Base-by-base conservation (phyloP, 2,797 vertebrate genomes). In the Sciurus vulgaris region DNA sequence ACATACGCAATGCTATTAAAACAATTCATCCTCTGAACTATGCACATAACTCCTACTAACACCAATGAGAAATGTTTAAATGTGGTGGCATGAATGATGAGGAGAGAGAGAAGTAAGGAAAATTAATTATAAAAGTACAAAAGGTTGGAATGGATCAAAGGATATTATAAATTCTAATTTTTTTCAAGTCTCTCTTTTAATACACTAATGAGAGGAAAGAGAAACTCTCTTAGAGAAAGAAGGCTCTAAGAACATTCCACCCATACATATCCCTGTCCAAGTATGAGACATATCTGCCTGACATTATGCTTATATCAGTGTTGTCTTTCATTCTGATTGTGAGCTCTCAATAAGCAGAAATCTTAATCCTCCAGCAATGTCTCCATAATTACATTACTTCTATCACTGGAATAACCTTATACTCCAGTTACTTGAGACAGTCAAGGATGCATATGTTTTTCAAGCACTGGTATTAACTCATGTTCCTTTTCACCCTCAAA, bases 101-200 rank as follows among this genome's bases (percentile, higher is more conserved):
- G 86, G 69, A 78, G 28, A 77, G 30, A 93, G 18, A 94, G 13
- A 94, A 88, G 28, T 51, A 88, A 92, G 15, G 44, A 91, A 97
- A 96, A 93, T 89, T 95, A 96, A 95, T 97, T 96, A 97, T 4
- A 92, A 59, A 72, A 89, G 22, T 26, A 86, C 56, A 74, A 92
- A 93, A 95, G 67, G 70, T 18, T 90, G 38, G 20, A 96, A 79
- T 88, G 69, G 54, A 93, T 87, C 78, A 91, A 93, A 94, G 81
- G 30, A 26, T 86, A 76, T 38, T 94, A 96, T 76, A 94, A 93
- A 85, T 56, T 79, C 73, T 35, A 93, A 84, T 74, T 49, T 4
- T 86, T 92, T 94, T n/a, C 33, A 63, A 9, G 30, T 65, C 67
- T 94, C 30, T 89, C 74, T 73, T 97, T 88, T 44, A 85, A 83